These are phyloP conservation scores for Chloroclystis v-ata DNA, from an alignment of 2,888 invertebrate genomes.

Conservation along the genomic window DNA sequence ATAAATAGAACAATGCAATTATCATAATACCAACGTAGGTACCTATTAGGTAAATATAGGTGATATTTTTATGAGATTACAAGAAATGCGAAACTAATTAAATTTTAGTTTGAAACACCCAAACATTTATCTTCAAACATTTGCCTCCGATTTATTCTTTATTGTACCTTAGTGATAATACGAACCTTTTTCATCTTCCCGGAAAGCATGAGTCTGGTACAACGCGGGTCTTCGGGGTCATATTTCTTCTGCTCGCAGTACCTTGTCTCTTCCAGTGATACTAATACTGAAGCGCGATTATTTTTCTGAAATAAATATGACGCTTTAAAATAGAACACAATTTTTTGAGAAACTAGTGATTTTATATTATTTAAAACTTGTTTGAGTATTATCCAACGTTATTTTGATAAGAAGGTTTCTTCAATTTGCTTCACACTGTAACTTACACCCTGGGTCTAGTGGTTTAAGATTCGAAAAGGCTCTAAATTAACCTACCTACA, in stretches of 20 bases:
- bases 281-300: conserved; percentile 81
- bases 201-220: conserved; percentile 83
- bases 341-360: no score
- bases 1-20: conserved; percentile 14
- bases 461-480: conserved; percentile 10
- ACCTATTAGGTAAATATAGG: not conserved
- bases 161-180: no score
- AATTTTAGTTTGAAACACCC: no score
- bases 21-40: not conserved
- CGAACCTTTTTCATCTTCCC: conserved; percentile 81
- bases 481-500: not conserved
- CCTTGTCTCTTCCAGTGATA: conserved; percentile 82
- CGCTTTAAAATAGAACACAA: no score
- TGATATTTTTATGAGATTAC: not conserved
- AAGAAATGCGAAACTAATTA: no score
- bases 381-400: no score
- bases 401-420: no score
- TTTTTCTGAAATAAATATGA: conserved; percentile 81
- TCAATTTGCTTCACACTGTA: no score
- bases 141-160: no score
- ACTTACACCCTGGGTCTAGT: no score
- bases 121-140: no score
- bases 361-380: no score
- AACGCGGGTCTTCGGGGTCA: conserved; percentile 88
- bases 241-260: conserved; percentile 80